A percentile compares a stretch with the other conserved stretches of the same genome.
Evolutionary conservation across 2,888 invertebrate species (phyloP).

Genomic region (Habroteleia sp.): DNA sequence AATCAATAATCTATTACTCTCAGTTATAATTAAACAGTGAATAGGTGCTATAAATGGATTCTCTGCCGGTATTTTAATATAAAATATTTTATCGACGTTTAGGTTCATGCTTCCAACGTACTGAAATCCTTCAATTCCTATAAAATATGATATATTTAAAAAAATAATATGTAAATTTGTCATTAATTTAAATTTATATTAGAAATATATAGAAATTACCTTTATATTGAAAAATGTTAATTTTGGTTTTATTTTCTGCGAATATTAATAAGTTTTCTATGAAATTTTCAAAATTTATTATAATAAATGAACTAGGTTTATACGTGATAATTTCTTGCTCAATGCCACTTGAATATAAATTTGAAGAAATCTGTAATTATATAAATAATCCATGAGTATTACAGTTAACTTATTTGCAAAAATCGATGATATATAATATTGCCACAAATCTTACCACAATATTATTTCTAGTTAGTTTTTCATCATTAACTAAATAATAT

Average conservation of each 20-base stretch:
- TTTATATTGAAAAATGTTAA: conserved; percentile 17
- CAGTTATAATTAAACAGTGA: conserved; percentile 16
- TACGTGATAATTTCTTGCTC: no score
- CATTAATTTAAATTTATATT: not conserved
- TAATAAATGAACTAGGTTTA: conserved; percentile 81
- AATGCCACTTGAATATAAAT: conserved; percentile 80
- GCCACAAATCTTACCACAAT: no score
- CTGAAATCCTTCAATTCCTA: conserved; percentile 24
- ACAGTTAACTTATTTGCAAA: no score
- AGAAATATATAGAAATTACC: conserved; percentile 7
- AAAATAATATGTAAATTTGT: not conserved
- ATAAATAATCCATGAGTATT: conserved; percentile 55
- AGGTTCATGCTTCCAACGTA: conserved; percentile 1
- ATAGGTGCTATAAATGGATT: conserved; percentile 1
- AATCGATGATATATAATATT: no score
- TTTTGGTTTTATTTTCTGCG: conserved; percentile 66
- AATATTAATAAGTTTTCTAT: conserved; percentile 73
- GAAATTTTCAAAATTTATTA: conserved; percentile 70
- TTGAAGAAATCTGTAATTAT: conserved; percentile 59
- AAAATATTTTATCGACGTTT: conserved; percentile 3
- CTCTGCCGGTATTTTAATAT: conserved; percentile 7
- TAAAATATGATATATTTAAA: no score
- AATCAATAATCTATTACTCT: conserved; percentile 12
- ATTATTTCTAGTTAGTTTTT: no score
- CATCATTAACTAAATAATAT: conserved; percentile 68